phyloP scores from a whole-genome alignment of 2,797 vertebrate species.

The Halcyon leucocephala region DNA sequence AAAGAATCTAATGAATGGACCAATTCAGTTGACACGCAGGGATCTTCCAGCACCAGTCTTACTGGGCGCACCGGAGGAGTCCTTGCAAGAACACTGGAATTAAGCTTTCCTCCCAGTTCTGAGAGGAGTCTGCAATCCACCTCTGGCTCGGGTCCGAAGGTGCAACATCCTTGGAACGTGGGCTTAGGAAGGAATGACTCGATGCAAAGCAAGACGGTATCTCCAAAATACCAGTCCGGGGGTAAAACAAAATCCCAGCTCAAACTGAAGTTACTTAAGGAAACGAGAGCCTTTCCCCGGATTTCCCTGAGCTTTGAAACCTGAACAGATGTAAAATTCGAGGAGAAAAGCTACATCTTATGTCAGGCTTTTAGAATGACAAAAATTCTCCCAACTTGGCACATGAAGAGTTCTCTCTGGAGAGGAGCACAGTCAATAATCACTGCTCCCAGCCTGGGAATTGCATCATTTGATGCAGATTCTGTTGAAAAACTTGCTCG shows the following conservation, averaged over 20 bases:
- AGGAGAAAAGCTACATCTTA: not conserved
- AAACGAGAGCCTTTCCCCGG: not conserved
- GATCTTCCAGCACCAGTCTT: rapidly evolving
- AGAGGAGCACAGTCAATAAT: not conserved
- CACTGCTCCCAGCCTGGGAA: not conserved
- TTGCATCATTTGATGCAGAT: not conserved
- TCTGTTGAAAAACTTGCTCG: not conserved
- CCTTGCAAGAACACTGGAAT: rapidly evolving
- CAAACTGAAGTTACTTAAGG: not conserved
- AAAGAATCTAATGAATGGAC: rapidly evolving
- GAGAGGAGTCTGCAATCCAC: not conserved
- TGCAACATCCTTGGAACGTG: rapidly evolving
- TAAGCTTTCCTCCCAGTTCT: not conserved
- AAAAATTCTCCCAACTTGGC: not conserved
- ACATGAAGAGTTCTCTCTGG: not conserved
- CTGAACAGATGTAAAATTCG: rapidly evolving
- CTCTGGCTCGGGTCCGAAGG: not conserved
- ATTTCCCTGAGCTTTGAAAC: not conserved
- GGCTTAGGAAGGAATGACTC: not conserved
- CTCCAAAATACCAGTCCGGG: rapidly evolving
- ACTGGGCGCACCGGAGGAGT: not conserved
- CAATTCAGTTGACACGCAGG: not conserved
- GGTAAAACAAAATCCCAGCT: not conserved
- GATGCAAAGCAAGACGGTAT: rapidly evolving
- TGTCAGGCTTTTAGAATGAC: not conserved